Evolutionary conservation across 1,140 invertebrate genomes (phyloP).

Genomic region (Drosophila takahashii): DNA sequence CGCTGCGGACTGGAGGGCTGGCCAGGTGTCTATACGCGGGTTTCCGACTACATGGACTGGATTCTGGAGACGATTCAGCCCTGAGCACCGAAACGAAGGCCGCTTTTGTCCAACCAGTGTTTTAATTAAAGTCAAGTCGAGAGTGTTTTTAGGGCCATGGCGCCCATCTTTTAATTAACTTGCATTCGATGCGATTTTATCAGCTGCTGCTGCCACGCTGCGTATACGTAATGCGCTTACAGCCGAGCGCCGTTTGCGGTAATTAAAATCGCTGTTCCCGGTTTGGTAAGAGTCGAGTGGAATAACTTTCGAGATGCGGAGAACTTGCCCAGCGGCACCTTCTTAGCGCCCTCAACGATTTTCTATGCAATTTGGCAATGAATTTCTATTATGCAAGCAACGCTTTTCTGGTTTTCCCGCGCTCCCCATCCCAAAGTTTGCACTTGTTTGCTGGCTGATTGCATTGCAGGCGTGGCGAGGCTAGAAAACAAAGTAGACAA

Average conservation of each 20-base stretch:
- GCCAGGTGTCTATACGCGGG: conserved; percentile 92
- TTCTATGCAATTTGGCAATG: conserved; percentile 82
- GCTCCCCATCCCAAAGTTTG: conserved; percentile 19
- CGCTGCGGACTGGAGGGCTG: conserved; percentile 89
- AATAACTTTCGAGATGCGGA: conserved; percentile 59
- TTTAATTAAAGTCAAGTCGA: conserved; percentile 69
- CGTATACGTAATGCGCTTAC: conserved; percentile 79
- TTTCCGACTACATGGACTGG: conserved; percentile 90
- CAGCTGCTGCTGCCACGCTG: conserved; percentile 61
- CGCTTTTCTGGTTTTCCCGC: conserved; percentile 17
- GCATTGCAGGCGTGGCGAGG: conserved; percentile 30
- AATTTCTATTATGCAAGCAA: conserved; percentile 75
- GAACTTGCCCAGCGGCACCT: conserved; percentile 55
- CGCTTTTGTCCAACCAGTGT: conserved; percentile 62
- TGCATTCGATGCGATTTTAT: conserved; percentile 76
- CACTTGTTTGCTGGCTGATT: conserved; percentile 61
- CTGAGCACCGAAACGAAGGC: conserved; percentile 22
- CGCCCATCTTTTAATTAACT: conserved; percentile 73
- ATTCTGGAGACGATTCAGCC: conserved; percentile 87
- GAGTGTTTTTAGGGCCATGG: conserved; percentile 37
- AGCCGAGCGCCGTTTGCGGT: conserved; percentile 64
- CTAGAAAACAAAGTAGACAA: conserved; percentile 61
- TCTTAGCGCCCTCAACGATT: conserved; percentile 60
- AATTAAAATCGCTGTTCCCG: conserved; percentile 67
- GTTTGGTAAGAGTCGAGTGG: conserved; percentile 9